Evolutionary conservation across 2,888 invertebrate genomes (phyloP), one percentile per base, ranked within the genome.

Genomic region (Tenthredo amoena): DNA sequence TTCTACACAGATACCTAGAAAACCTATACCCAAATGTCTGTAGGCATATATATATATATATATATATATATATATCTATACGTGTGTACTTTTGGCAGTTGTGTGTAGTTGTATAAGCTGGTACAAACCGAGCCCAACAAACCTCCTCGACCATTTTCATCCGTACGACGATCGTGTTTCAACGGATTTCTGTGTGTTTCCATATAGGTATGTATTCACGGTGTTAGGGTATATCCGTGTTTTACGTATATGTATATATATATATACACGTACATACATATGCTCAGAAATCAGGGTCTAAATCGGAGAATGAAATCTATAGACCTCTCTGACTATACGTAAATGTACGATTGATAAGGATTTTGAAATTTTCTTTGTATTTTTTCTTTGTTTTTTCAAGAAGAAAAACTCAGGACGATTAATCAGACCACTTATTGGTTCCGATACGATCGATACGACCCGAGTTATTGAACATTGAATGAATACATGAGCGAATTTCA

Each of bases 121-220:
- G 62, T 26, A 26, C 62, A 62, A 62, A 62, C 62, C 62, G 62
- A 21, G 26, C 62, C 26, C 21, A 62, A 62, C 62, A 26, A 62
- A 62, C 62, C 62, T 62, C 62, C 62, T 62, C 62, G 62, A 62
- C 62, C 62, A 62, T 62, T 62, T 62, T 21, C 62, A 62, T 62
- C 21, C 12, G 7, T 62, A 62, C 62, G 62, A 62, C 62, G n/a
- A n/a, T 62, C 62, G 62, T 62, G 62, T 62, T 62, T 62, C 26
- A 62, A 26, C 62, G 62, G 12, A 21, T 21, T 62, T 62, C 62
- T 55, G 12, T 62, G 2, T 21, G 26, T 26, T 4, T 2, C 62
- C 7, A 21, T 12, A 58, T 12, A 58, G 0, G 1, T 62, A 62
- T 62, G n/a, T 26, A 62, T 62, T n/a, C 21, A 21, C 18, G n/a